Evolutionary conservation across 1,140 invertebrate species (phyloP).

Genomic region (Psilanteris sp.): DNA sequence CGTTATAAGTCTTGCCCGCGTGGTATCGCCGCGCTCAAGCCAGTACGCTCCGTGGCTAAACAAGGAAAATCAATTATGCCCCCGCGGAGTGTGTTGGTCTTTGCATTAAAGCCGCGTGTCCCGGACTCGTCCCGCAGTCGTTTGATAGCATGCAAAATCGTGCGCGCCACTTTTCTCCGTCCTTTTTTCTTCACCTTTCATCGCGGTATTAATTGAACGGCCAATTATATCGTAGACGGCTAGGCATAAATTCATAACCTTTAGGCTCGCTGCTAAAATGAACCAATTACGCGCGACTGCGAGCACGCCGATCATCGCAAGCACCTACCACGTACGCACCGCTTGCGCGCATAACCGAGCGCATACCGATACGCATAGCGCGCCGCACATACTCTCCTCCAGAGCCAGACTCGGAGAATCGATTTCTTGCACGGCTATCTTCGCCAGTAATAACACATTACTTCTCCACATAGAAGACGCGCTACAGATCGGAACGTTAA

Average conservation of each 20-base stretch:
- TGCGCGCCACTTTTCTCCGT: conserved; percentile 5
- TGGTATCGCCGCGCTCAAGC: conserved; percentile 12
- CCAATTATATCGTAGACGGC: conserved; percentile 74
- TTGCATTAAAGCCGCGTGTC: conserved; percentile 22
- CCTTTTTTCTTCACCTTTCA: conserved; percentile 61
- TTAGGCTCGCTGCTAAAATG: conserved; percentile 67
- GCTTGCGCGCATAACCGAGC: conserved; percentile 26
- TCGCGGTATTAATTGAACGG: conserved; percentile 74
- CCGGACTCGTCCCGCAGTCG: conserved; percentile 3
- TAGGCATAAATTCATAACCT: conserved; percentile 74
- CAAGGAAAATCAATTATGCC: conserved; percentile 67
- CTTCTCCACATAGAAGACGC: conserved; percentile 46
- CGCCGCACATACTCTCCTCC: conserved; percentile 29
- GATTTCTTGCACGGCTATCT: conserved; percentile 52
- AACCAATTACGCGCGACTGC: conserved; percentile 66
- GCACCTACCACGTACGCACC: conserved; percentile 57
- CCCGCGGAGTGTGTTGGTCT: conserved; percentile 35
- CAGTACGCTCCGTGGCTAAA: conserved; percentile 48
- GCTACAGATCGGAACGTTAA: conserved; percentile 51
- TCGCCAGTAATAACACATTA: conserved; percentile 49
- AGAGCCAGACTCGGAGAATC: conserved; percentile 51
- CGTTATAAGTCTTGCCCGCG: conserved; percentile 41
- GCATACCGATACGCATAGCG: conserved; percentile 49
- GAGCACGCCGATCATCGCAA: conserved; percentile 43
- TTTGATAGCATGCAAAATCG: conserved; percentile 29